phyloP scores from a whole-genome alignment of 2,888 invertebrate species.

The Plagodis dolabraria region DNA sequence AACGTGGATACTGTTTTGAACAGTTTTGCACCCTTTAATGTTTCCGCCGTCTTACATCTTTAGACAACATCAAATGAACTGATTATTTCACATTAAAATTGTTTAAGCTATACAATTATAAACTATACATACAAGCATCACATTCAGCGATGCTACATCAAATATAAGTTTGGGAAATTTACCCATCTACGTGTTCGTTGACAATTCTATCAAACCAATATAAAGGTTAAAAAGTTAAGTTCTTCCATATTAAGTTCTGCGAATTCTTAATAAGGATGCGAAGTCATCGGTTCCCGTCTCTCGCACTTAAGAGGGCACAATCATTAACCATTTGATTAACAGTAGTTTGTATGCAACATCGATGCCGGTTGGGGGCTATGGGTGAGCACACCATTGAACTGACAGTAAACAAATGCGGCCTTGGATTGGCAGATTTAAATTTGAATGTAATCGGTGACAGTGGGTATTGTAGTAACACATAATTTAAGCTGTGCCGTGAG shows the following conservation, averaged over 20 bases:
- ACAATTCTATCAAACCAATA: too few species aligned
- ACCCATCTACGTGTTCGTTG: too few species aligned
- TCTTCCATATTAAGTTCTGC: slow-evolving; percentile 34
- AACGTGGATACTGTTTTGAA: too few species aligned
- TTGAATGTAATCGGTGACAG: slow-evolving; percentile 16
- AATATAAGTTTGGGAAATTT: too few species aligned
- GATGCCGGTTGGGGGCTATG: slow-evolving; percentile 41
- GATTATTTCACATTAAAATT: too few species aligned
- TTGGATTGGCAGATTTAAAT: slow-evolving; percentile 40
- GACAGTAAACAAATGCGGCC: slow-evolving; percentile 46
- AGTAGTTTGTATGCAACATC: slow-evolving; percentile 57
- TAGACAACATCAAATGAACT: too few species aligned
- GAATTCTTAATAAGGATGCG: slow-evolving; percentile 57
- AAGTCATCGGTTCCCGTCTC: slow-evolving; percentile 43
- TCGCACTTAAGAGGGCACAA: slow-evolving; percentile 48
- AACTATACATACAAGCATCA: too few species aligned
- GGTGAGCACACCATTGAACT: slow-evolving; percentile 45
- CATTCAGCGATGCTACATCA: too few species aligned
- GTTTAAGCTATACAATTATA: too few species aligned
- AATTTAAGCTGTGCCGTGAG: not conserved
- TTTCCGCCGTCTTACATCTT: too few species aligned
- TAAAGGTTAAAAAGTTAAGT: slow-evolving; percentile 3
- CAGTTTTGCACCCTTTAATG: too few species aligned
- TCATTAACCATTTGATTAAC: slow-evolving; percentile 52
- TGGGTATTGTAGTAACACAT: not conserved